Evolutionary conservation across 2,797 vertebrate genomes (phyloP), one percentile per base, ranked within the genome.

Genomic region (Lepus townsendii): DNA sequence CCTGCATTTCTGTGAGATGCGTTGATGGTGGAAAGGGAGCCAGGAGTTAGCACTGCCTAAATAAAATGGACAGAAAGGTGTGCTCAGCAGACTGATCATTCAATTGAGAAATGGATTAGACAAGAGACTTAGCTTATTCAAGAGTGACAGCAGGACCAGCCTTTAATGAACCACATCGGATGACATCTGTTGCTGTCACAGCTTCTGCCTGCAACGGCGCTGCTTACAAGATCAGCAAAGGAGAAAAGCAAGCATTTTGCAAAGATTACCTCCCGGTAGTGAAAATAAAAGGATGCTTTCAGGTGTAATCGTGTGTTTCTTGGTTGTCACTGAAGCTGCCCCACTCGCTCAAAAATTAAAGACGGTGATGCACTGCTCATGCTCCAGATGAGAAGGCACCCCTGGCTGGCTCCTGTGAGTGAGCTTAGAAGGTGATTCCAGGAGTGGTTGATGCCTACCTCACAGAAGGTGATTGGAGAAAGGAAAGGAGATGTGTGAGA

Each of bases 91-190:
- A 73, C 90, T 88, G 82, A 26, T 57, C 69, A 9, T 65, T 69
- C 63, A 82, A 78, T 73, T 47, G 26, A 68, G 91, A 94, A 87
- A 54, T 4, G 17, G 35, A 54, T 88, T 63, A 75, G 12, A n/a
- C 62, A 7, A 60, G 30, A 91, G 30, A 78, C 30, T 65, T 82
- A 66, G 9, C 87, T 73, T 92, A 26, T 91, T 90, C 47, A 92
- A 75, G 57, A 92, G 83, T 83, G 83, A 92, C 82, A 83, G 35
- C 62, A 82, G 93, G 87, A 83, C 19, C 79, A 91, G 35, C 38
- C 65, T 83, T 87, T n/a, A 65, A 91, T 71, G 35, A 80, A 65
- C 19, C 12, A 68, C 60, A 88, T 68, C 62, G 20, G 52, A 75
- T 92, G 71, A 50, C 20, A 24, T 77, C 47, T 80, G 57, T 84